phyloP scores from a whole-genome alignment of 2,113 vertebrate genomes.

The Seriola aureovittata region DNA sequence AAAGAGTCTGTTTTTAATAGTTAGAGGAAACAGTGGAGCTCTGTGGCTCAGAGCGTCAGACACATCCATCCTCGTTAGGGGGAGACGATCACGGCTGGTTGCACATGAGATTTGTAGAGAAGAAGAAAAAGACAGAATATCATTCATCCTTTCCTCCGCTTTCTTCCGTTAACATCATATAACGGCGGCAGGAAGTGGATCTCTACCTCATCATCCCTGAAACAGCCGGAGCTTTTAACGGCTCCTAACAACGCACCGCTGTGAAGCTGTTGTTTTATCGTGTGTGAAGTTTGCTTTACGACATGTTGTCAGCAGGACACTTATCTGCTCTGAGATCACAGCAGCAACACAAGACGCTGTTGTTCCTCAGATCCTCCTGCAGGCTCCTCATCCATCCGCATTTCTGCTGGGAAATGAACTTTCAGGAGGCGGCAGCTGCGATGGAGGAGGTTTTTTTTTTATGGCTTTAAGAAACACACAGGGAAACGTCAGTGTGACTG shows the following conservation, averaged over 20 bases:
- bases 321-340: slow-evolving; percentile 8
- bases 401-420: too few relatives aligned
- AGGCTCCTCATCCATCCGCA: not conserved
- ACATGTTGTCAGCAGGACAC: not conserved
- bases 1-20: too few relatives aligned
- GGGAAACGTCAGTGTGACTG: not conserved
- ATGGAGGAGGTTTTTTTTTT: not conserved
- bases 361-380: not conserved
- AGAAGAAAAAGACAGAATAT: not conserved
- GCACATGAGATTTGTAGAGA: not conserved
- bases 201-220: too few relatives aligned
- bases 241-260: not conserved
- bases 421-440: too few relatives aligned
- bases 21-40: too few relatives aligned
- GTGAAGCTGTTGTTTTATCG: not conserved
- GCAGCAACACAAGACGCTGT: not conserved
- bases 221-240: too few relatives aligned
- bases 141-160: not conserved
- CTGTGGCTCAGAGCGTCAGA: not conserved
- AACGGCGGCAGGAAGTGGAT: too few relatives aligned
- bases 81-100: not conserved
- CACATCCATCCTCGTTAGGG: not conserved
- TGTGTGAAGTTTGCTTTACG: not conserved
- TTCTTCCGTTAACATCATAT: too few relatives aligned
- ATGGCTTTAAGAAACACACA: not conserved